Base-by-base conservation (phyloP, 2,797 vertebrate species). In the Argyrosomus regius region DNA sequence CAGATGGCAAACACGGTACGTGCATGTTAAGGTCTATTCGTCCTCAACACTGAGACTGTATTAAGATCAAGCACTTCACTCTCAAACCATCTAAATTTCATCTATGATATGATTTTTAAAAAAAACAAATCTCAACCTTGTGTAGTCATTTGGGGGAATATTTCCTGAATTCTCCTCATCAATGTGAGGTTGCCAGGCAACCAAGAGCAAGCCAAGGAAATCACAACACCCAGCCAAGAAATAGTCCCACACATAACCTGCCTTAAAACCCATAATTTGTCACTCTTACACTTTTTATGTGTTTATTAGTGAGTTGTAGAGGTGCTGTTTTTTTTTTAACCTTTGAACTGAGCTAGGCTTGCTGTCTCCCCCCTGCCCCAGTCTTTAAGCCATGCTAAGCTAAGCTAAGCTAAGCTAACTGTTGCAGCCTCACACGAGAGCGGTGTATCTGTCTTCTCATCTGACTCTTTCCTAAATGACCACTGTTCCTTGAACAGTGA, bases 1-100 rank as follows among this genome's bases (percentile, higher is more conserved):
- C 98, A 99, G 89, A 97, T 99, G 96, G 96, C 97, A 24, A 98
- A 97, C 88, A 97, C 97, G 95, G 98, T 99, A 96, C 49, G 86
- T 54, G 18, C 46, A 10, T n/a, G 54, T 14, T 45, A 7, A 4
- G 1, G 3, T 45, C 9, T 26, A n/a, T 50, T 69, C 41, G 46
- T 43, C 20, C 6, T 56, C 22, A 10, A 28, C 59, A 20, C 3
- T 62, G 14, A 45, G 17, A 13, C 45, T 49, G 5, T 41, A 52
- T 13, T 3, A 49, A 50, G 16, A 46, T 0, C 9, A 26, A 26
- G 18, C 16, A 18, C 16, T n/a, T 16, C 4, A 6, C 11, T 57
- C 35, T 59, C 31, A 31, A 31, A 31, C 6, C 6, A 31, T 52
- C 18, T 50, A 69, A 69, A 60, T 20, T 41, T 31, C 31, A 31